A percentile compares a stretch with the other conserved stretches of the same genome.
Conservation (phyloP, 1,140 invertebrate genomes). For the Sitobion miscanthi region DNA sequence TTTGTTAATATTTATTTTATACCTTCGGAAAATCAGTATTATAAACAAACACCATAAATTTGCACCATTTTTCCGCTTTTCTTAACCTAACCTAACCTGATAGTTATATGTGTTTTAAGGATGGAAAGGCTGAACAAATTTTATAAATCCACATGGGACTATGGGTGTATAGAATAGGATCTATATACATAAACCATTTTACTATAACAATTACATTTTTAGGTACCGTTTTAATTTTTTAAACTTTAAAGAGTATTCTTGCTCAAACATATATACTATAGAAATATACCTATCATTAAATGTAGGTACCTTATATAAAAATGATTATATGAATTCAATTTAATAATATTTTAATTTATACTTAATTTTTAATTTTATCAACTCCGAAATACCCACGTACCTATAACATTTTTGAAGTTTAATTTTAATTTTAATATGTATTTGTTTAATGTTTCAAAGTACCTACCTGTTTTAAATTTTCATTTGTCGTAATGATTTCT, state of each 20-base stretch:
- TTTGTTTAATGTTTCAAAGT: no score
- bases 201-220: background rate
- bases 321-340: no score
- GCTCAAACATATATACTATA: background rate
- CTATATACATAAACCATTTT: background rate
- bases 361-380: no score
- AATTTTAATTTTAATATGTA: no score
- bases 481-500: no score
- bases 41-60: background rate
- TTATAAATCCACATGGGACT: background rate
- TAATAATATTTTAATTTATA: no score
- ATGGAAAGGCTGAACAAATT: background rate
- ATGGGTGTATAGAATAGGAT: background rate
- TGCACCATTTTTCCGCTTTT: background rate
- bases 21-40: background rate
- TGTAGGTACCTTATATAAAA: no score
- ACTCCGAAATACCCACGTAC: no score
- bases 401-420: no score
- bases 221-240: background rate
- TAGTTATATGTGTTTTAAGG: background rate
- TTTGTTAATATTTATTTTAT: background rate
- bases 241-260: background rate
- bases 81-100: no score
- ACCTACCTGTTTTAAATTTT: no score
- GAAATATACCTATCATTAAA: no score